These are phyloP conservation scores for Rhadinocentrus ornatus DNA, from an alignment of 2,797 vertebrate species.

Conservation along the genomic window DNA sequence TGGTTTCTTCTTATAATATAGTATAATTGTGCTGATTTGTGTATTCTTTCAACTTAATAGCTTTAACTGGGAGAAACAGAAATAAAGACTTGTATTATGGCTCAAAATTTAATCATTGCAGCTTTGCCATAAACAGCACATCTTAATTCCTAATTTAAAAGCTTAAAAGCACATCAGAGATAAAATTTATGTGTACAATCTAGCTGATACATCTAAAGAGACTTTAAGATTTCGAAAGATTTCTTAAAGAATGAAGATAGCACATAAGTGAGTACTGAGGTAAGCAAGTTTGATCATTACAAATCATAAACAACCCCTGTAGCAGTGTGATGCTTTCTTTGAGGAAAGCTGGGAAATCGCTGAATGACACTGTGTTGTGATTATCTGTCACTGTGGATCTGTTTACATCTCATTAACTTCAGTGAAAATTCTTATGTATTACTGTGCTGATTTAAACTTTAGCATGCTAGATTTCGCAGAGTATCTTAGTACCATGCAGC, in stretches of 20 bases:
- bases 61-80: constrained; percentile 36
- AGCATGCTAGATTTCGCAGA: constrained; percentile 43
- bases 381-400: constrained; percentile 44
- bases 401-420: constrained; percentile 46
- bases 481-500: constrained; percentile 22
- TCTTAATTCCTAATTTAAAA: constrained; percentile 42
- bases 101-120: constrained; percentile 31
- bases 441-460: constrained; percentile 34
- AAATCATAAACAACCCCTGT: constrained; percentile 63
- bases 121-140: constrained; percentile 32
- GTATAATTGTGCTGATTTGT: constrained; percentile 49
- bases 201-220: constrained; percentile 54
- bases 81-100: constrained; percentile 41
- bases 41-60: constrained; percentile 36
- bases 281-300: constrained; percentile 64
- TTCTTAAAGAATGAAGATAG: constrained; percentile 70
- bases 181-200: constrained; percentile 7
- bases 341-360: constrained; percentile 44
- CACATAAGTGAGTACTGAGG: constrained; percentile 62
- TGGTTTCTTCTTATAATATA: constrained; percentile 28
- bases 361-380: constrained; percentile 37
- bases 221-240: constrained; percentile 63
- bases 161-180: constrained; percentile 18
- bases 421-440: constrained; percentile 15
- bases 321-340: constrained; percentile 65